These are phyloP conservation scores for Oligia strigilis DNA, from an alignment of 2,888 invertebrate genomes.

Conservation along the genomic window DNA sequence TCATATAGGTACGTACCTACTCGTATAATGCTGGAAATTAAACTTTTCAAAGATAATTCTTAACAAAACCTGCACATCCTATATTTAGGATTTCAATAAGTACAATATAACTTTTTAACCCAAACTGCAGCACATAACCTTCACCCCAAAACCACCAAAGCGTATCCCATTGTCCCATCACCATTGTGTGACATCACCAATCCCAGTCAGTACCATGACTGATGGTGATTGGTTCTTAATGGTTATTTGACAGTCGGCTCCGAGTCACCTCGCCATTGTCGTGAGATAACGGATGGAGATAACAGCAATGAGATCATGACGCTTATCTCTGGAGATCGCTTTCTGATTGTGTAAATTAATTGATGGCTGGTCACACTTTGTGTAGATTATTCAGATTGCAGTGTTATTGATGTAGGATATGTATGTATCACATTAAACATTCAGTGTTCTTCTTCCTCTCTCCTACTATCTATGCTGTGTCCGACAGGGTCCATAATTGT, in stretches of 20 bases:
- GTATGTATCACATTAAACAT: neutral
- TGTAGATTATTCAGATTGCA: neutral
- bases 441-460: too few species aligned
- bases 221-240: conserved; percentile 78
- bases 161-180: conserved; percentile 26
- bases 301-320: conserved; percentile 75
- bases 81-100: neutral
- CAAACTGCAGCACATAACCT: neutral
- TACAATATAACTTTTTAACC: neutral
- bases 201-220: conserved; percentile 67
- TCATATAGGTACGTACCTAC: too few species aligned
- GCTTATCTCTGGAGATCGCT: conserved; percentile 41
- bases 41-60: too few species aligned
- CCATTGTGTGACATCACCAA: conserved; percentile 57
- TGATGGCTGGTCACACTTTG: neutral
- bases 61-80: neutral
- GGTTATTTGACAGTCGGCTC: conserved; percentile 68
- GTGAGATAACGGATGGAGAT: conserved; percentile 73
- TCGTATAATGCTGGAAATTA: too few species aligned
- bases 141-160: conserved; percentile 7
- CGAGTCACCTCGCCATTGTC: conserved; percentile 70
- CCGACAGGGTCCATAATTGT: too few species aligned
- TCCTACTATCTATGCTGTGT: too few species aligned
- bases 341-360: conserved; percentile 33
- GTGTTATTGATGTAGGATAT: neutral